These are phyloP conservation scores for Podabrus alpinus DNA, from an alignment of 2,888 invertebrate genomes.

Conservation along the genomic window DNA sequence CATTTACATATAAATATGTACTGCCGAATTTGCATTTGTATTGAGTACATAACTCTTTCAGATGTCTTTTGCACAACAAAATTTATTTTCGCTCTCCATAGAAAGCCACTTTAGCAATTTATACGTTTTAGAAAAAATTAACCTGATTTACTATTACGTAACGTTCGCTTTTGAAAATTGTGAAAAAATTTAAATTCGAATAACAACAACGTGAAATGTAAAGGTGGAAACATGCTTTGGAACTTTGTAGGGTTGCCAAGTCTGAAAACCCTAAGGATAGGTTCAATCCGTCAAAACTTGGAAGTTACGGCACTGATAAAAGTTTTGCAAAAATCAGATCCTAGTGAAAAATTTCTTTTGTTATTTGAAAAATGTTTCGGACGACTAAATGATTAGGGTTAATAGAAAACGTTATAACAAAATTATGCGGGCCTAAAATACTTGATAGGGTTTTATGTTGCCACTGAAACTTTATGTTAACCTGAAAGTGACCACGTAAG, in stretches of 20 bases:
- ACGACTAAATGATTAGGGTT: background rate
- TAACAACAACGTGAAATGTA: background rate
- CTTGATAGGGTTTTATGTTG: background rate
- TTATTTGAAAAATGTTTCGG: background rate
- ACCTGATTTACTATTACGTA: background rate
- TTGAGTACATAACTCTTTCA: constrained; percentile 31
- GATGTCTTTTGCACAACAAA: constrained; percentile 25
- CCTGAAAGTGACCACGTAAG: background rate
- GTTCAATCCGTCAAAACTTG: background rate
- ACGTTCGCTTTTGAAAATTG: background rate
- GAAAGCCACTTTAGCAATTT: constrained; percentile 17
- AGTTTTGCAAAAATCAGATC: background rate
- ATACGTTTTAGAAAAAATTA: background rate
- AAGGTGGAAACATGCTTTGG: background rate
- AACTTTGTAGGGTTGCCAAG: background rate
- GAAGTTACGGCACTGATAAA: background rate
- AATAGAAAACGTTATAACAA: background rate
- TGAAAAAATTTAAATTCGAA: background rate
- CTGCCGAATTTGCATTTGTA: constrained; percentile 33
- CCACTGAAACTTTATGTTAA: background rate
- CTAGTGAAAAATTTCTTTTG: background rate
- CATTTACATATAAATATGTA: constrained; percentile 35
- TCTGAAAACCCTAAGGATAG: background rate
- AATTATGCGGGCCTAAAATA: background rate
- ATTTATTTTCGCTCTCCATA: constrained; percentile 22